phyloP scores from a whole-genome alignment of 2,797 vertebrate species.

The Sebastes trivittatus region DNA sequence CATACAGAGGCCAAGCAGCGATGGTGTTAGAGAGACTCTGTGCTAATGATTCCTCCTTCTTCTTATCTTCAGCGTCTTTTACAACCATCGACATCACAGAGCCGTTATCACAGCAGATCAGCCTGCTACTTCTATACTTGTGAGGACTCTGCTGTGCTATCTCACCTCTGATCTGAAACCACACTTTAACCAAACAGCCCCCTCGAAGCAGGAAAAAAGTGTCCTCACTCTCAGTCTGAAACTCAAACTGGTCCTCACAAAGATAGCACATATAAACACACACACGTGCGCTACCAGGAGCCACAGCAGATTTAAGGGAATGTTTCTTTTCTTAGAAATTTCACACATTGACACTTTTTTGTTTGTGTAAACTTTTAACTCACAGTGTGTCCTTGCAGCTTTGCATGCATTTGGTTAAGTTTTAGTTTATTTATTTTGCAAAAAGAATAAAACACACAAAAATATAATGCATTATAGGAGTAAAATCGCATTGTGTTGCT shows the following conservation, averaged over 20 bases:
- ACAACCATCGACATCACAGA: neutral
- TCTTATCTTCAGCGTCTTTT: constrained; percentile 23
- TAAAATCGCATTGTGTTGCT: too few relatives aligned
- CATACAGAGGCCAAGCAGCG: constrained; percentile 32
- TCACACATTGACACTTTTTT: neutral
- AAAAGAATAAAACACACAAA: neutral
- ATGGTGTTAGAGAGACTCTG: constrained; percentile 15
- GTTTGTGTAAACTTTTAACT: neutral
- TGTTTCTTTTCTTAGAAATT: neutral
- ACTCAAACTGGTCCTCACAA: neutral
- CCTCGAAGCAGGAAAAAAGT: neutral
- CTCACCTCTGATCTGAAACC: neutral
- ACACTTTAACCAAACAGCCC: neutral
- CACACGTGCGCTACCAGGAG: neutral
- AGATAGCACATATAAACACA: neutral
- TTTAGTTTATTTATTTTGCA: neutral
- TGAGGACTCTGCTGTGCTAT: neutral
- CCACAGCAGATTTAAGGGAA: neutral
- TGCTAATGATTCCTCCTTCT: constrained; percentile 23
- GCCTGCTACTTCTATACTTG: neutral
- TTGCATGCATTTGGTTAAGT: neutral
- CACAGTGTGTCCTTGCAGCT: neutral
- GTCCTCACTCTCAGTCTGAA: neutral
- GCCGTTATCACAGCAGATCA: neutral
- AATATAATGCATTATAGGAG: neutral